Base-by-base conservation (phyloP, 2,888 invertebrate species). In the Geophilus truncorum region DNA sequence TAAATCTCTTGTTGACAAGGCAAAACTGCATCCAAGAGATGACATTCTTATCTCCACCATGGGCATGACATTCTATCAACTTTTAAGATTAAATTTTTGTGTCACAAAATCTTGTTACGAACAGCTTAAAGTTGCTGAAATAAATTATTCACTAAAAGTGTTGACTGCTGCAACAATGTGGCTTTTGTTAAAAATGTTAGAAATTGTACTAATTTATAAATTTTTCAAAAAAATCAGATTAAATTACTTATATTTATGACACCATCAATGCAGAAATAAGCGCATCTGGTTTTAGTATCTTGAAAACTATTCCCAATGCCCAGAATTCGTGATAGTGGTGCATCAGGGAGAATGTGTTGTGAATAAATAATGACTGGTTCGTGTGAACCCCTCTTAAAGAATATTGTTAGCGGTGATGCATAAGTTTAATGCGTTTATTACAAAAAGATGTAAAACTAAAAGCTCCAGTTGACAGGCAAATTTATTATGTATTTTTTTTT, bases 251-350 rank as follows among this genome's bases (percentile, higher is more conserved):
- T 70, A 70, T 70, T 70, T 70, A 70, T 15, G 70, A 70, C 70
- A 15, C 70, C 70, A 70, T 70, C 25, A 70, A 70, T 70, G 70
- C 28, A 70, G 70, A 70, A 70, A 70, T 70, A 70, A 70, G 70
- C 70, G 28, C 70, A 70, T 70, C 70, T 28, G 70, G 70, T 70
- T 70, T 70, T 70, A 70, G 12, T 70, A 70, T 70, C 70, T 70
- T 28, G 70, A 70, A 70, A 70, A 70, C 70, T 70, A 28, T 70
- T 70, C 70, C 70, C 70, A 70, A 70, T 70, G 70, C 28, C 23
- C 12, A 25, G 51, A 70, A 70, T 70, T 25, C 70, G 70, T 70
- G 70, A 70, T 70, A 28, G 70, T 70, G 70, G 70, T 70, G 70
- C 70, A 70, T 28, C 70, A 70, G 25, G 28, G 70, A 28, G 28